Base-by-base conservation (phyloP, 2,113 vertebrate genomes). In the Tupaia chinensis region DNA sequence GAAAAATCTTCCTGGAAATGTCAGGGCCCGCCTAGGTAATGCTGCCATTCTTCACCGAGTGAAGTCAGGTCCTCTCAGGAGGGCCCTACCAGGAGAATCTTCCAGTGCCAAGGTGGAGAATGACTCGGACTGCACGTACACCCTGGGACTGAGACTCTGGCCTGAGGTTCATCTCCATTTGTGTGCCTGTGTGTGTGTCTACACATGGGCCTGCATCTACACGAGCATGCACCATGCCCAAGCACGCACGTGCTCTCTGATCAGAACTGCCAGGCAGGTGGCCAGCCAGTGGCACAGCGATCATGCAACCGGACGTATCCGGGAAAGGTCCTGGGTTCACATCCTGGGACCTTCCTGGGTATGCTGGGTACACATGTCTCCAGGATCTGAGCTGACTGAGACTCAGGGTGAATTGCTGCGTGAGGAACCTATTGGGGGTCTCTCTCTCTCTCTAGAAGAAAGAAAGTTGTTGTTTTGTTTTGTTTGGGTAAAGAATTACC, bases 1-100 rank as follows among this genome's bases (percentile, higher is more conserved):
- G 65, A 89, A 34, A 93, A 94, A 80, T 76, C 32, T 34, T 88
- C 44, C 70, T 72, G 70, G 73, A 91, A 86, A 87, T 63, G 44
- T 63, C 76, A 91, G 11, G 60, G 61, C 10, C 7, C 2, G 61
- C 32, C 32, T 66, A 69, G 54, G 58, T 34, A 54, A 88, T 54
- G 16, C 15, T 7, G 7, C 22, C 29, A 9, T 74, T 23, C 29
- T 94, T 95, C 83, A 60, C 16, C 32, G 54, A 34, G 20, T 65
- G 56, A 74, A 76, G 53, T 73, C 1, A 14, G 81, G 23, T 10
- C 11, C 14, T 93, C 14, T 53, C 10, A 22, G 61, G 25, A 74
- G 66, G 23, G 13, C n/a, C 27, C 13, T n/a, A 17, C 29, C 44
- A 66, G 22, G 84, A 76, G 77, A 78, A 44, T 29, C 65, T 85